Base-by-base conservation (phyloP, 2,113 vertebrate genomes). In the Etheostoma cragini region DNA sequence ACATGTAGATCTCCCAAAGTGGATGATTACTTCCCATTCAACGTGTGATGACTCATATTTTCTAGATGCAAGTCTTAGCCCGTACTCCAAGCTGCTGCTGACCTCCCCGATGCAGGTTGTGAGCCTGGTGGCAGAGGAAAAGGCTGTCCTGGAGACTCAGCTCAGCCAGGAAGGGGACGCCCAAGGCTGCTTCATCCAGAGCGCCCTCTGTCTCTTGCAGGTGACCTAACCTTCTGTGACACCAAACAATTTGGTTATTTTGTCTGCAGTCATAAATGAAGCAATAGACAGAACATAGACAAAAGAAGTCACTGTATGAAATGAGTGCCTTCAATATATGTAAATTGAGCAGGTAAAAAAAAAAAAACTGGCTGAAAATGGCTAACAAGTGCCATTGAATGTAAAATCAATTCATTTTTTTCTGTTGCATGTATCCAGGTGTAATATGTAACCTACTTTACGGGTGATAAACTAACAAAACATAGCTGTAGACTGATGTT, bases 1-100 rank as follows among this genome's bases (percentile, higher is more conserved):
- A 24, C 1, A 22, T 61, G 30, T 38, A 35, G 10, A 24, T 22
- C 22, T 58, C 38, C 38, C 46, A 46, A 69, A 73, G 3, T 13
- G 33, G 24, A 24, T 17, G 19, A 22, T 19, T 21, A 38, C 33
- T 15, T 21, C 7, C 7, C 8, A 19, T 56, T 76, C 38, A 65
- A n/a, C 21, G 1, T 21, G 10, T 50, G 10, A 26, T 54, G 42
- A 16, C 1, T 5, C 79, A 4, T 87, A 13, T 92, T 73, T 78
- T 65, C 3, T 49, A 96, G 95, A 96, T 57, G 57, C 80, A 16
- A 53, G 80, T 69, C 89, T 93, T 47, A 96, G 96, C 81, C 95
- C 96, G 33, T 99, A 97, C 92, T 99, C 98, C 63, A 99, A 99
- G 92, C 93, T 99, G 86, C 96, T 99, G 83, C 92, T 99, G 93